Evolutionary conservation across 2,113 vertebrate species (phyloP), one percentile per base, ranked within the genome.

Genomic region (Poeciliopsis occidentalis): DNA sequence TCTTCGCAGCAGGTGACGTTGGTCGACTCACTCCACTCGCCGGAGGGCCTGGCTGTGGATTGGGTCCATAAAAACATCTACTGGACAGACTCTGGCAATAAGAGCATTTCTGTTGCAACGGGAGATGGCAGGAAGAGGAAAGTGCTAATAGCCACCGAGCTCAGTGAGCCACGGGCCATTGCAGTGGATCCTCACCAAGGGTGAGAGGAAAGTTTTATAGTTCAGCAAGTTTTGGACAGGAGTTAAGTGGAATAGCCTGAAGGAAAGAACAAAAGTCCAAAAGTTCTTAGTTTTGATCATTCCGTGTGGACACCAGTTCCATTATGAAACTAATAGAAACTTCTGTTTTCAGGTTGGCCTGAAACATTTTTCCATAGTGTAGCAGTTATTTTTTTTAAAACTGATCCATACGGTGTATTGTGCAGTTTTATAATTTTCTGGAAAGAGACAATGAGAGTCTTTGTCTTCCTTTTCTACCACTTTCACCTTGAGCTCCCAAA

Each of bases 51-150:
- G 86, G 98, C 98, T 0, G 94, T 98, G 32, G 98, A 99, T 93
- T 99, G 98, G 98, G 94, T 98, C 44, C 98, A 99, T 68, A 97
- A 97, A 88, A 98, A 98, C 87, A 96, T 99, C 93, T 99, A 99
- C 91, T 99, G 98, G 98, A 99, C 98, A 0, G 98, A 99, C 91
- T 99, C 98, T 0, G 97, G 98, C 79, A 96, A 97, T 89, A 99
- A 98, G 91, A 98, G 96, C 78, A 96, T 99, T 91, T 98, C 97
- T 0, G 97, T 99, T 41, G 97, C 98, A 79, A 97, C 96, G 0
- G 91, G 89, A 1, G 97, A 99, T 17, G 98, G 98, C 12, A 88
- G 91, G 86, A 97, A 95, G 89, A 96, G 96, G 13, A 95, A 94
- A 73, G 96, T 98, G 8, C 95, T 99, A 78, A 96, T 99, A 86